Conservation (phyloP, 2,113 vertebrate genomes). For the Zosterops hypoxanthus region DNA sequence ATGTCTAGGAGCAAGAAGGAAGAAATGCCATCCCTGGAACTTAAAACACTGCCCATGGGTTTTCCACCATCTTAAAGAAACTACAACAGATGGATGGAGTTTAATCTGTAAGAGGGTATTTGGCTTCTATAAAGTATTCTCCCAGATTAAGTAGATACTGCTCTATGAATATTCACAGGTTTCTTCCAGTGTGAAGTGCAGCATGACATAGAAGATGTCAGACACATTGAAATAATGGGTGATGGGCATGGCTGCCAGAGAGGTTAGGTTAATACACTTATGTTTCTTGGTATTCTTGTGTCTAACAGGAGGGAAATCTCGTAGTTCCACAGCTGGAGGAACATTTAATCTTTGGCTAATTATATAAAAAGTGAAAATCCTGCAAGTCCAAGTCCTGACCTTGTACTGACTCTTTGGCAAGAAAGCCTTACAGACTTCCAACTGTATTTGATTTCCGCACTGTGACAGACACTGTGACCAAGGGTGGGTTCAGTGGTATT, state of each 20-base stretch:
- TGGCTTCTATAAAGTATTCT: not conserved
- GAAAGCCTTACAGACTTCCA: not conserved
- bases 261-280: not conserved
- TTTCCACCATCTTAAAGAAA: not conserved
- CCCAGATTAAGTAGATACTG: not conserved
- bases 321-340: not conserved
- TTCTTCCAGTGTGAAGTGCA: not conserved
- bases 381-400: not conserved
- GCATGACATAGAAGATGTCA: not conserved
- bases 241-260: not conserved
- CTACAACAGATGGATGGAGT: not conserved
- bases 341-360: not conserved
- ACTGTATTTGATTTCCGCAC: not conserved
- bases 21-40: not conserved
- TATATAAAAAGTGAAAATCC: not conserved
- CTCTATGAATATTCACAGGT: not conserved
- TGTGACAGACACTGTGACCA: not conserved
- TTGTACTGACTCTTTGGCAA: not conserved
- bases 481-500: not conserved
- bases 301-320: not conserved
- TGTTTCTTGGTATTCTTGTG: not conserved
- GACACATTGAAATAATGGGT: not conserved
- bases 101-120: not conserved
- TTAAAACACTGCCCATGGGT: not conserved
- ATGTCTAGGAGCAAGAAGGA: rapidly evolving